Evolutionary conservation across 2,797 vertebrate genomes (phyloP), one percentile per base, ranked within the genome.

Genomic region (Carapus acus): DNA sequence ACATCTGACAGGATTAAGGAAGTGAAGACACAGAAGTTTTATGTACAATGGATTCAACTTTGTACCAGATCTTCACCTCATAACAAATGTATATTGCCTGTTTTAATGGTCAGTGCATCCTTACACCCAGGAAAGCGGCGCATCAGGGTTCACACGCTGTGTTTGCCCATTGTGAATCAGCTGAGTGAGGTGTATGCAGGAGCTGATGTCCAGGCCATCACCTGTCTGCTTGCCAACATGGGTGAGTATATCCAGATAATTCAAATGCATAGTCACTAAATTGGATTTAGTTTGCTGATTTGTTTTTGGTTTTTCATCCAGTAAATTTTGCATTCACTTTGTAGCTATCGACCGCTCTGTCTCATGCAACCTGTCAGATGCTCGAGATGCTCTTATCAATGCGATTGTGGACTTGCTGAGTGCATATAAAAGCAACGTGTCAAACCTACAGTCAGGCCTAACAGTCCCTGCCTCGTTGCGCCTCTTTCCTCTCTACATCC

Each of bases 201-300:
- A 46, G 94, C 92, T 0, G 96, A 98, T 15, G 90, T 95, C 22
- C 94, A 98, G 75, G 96, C 95, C 11, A 80, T 94, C 70, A 77
- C 93, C 13, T 94, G 92, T 49, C 91, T 99, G 33, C 86, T 99
- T 2, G 95, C 95, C 57, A 96, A 95, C 72, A 99, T 99, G 96
- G 96, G 96, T 98, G 69, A 91, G 92, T 66, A 22, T 23, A 9
- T 33, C 19, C 8, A 7, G 14, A 21, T 0, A 9, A 13, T 24
- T 44, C 16, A 24, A 7, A 40, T 44, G 22, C 11, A 13, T 1
- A n/a, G 29, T 14, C 8, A 18, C 16, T n/a, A 6, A 14, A 27
- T 33, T 33, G 31, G 2, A 33, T 33, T 33, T 13, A 33, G 14
- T 33, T 33, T 2, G 43, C 7, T 12, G 37, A 36, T 40, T 22